Conservation (phyloP, 2,888 invertebrate species). For the Thera obeliscata region DNA sequence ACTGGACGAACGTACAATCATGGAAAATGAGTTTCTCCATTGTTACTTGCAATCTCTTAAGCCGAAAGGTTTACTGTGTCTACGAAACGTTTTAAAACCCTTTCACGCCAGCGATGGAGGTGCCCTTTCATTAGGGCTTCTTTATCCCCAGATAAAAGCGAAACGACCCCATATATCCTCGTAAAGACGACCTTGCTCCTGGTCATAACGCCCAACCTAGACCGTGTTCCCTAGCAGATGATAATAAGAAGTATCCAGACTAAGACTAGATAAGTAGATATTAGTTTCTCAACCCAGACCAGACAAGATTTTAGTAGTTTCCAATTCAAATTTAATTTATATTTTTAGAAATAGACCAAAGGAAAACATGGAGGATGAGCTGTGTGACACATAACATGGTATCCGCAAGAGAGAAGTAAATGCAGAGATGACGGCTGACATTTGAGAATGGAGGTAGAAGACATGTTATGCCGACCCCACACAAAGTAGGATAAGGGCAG, state of each 20-base stretch:
- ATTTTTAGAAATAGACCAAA: too few species aligned
- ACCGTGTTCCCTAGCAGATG: conserved; percentile 43
- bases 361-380: too few species aligned
- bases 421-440: too few species aligned
- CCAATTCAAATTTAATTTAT: too few species aligned
- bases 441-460: too few species aligned
- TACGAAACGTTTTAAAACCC: conserved; percentile 2
- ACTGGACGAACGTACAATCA: not conserved
- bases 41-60: conserved; percentile 2
- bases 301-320: conserved; percentile 18
- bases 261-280: conserved; percentile 45
- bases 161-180: conserved; percentile 20
- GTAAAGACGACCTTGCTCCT: conserved; percentile 47
- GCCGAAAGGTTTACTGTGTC: not conserved
- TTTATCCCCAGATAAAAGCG: conserved; percentile 32
- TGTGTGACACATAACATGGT: too few species aligned
- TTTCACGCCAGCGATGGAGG: conserved; percentile 5
- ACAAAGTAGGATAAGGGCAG: too few species aligned
- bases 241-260: conserved; percentile 35
- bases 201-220: conserved; percentile 52
- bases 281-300: conserved; percentile 43
- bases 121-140: conserved; percentile 37
- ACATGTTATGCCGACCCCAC: too few species aligned
- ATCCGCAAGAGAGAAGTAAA: too few species aligned
- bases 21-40: not conserved